Conservation (phyloP, 2,113 vertebrate species). For the Brienomyrus brachyistius region DNA sequence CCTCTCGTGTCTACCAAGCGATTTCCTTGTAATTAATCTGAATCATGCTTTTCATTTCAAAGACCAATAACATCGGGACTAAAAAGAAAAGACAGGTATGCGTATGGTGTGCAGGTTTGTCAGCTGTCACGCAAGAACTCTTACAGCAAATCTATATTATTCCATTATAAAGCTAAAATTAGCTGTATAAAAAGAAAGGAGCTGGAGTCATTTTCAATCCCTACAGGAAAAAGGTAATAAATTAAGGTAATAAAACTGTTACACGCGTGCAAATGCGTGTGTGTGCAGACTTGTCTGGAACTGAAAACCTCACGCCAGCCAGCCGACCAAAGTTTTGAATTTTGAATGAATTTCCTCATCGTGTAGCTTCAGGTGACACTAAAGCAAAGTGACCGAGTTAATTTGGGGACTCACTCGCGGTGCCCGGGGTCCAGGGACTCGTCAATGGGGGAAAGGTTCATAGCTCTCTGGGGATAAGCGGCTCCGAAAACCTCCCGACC, state of each 20-base stretch:
- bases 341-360: background rate
- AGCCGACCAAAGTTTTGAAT: background rate
- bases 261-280: background rate
- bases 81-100: background rate
- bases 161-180: background rate
- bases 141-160: background rate
- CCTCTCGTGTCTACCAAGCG: background rate
- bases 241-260: background rate
- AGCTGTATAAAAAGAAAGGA: background rate
- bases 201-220: background rate
- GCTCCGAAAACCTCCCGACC: background rate
- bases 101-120: background rate
- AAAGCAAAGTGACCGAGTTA: background rate
- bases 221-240: background rate
- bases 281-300: background rate
- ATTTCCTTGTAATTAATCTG: background rate
- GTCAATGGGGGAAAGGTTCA: conserved; percentile 18
- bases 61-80: background rate
- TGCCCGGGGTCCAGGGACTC: background rate
- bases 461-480: background rate
- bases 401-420: background rate
- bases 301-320: too few relatives aligned
- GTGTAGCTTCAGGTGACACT: background rate
- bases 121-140: background rate
- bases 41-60: background rate